Evolutionary conservation across 2,797 vertebrate species (phyloP).

Genomic region (Anolis apletophallus): DNA sequence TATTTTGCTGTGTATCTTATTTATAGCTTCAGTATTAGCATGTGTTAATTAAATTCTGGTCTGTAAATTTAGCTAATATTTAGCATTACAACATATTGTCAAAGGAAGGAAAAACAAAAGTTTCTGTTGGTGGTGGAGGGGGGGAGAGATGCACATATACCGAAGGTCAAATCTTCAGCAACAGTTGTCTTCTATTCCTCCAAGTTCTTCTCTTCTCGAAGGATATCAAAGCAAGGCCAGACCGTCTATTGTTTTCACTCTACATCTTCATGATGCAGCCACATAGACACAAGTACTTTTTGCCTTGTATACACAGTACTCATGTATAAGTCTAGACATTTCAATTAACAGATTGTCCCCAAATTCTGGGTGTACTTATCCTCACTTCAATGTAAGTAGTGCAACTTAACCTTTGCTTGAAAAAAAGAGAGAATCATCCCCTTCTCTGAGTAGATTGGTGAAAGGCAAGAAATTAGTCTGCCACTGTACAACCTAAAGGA

Average conservation of each 20-base stretch:
- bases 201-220: neutral
- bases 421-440: too few species aligned
- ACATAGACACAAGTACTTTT: neutral
- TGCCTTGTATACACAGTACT: neutral
- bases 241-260: neutral
- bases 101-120: conserved; percentile 10
- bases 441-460: too few species aligned
- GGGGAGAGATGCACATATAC: neutral
- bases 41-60: conserved; percentile 18
- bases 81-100: neutral
- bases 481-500: too few species aligned
- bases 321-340: too few species aligned
- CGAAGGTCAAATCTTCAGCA: conserved; percentile 23
- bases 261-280: too few species aligned
- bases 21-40: neutral
- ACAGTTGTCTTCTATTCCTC: conserved; percentile 1
- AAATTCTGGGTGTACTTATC: too few species aligned
- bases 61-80: neutral
- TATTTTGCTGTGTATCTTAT: conserved; percentile 15
- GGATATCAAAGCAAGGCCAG: neutral
- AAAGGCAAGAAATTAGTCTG: too few species aligned
- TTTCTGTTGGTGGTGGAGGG: neutral
- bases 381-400: too few species aligned
- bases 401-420: too few species aligned
- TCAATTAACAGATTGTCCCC: too few species aligned